Conservation (phyloP, 2,888 invertebrate species). For the Parnassius smintheus region DNA sequence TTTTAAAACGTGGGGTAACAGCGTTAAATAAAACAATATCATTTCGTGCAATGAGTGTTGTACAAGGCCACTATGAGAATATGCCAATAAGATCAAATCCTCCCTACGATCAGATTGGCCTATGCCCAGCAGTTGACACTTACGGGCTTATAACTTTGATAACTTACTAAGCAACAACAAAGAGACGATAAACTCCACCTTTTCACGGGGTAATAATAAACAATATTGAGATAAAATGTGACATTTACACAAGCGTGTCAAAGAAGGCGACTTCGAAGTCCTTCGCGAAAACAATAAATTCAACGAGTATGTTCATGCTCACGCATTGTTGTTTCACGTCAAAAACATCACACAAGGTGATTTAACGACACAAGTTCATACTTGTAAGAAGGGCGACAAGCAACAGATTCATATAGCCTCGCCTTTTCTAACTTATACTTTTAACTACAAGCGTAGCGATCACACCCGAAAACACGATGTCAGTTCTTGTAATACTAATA, state of each 20-base stretch:
- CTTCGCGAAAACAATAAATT: constrained; percentile 56
- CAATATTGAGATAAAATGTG: constrained; percentile 42
- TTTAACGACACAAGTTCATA: constrained; percentile 69
- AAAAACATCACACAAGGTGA: constrained; percentile 66
- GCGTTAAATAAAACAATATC: too few relatives aligned
- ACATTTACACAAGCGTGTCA: constrained; percentile 49
- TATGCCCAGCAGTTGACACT: too few relatives aligned
- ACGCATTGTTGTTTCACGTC: constrained; percentile 59
- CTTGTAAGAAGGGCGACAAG: constrained; percentile 53
- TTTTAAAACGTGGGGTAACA: too few relatives aligned
- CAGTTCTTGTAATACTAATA: constrained; percentile 33
- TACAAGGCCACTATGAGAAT: too few relatives aligned
- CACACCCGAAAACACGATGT: constrained; percentile 55
- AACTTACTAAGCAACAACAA: not conserved
- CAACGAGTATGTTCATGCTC: constrained; percentile 47
- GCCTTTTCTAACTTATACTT: constrained; percentile 73
- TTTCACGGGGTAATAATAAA: constrained; percentile 34
- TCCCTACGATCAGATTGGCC: too few relatives aligned
- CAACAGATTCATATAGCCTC: constrained; percentile 72
- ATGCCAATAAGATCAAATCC: too few relatives aligned
- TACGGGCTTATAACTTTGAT: too few relatives aligned
- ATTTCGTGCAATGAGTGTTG: too few relatives aligned
- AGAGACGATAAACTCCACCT: not conserved
- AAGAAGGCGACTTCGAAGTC: constrained; percentile 45
- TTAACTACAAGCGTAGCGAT: constrained; percentile 61